Evolutionary conservation across 2,888 invertebrate genomes (phyloP), one percentile per base, ranked within the genome.

Genomic region (Trileptium ribeirensis): DNA sequence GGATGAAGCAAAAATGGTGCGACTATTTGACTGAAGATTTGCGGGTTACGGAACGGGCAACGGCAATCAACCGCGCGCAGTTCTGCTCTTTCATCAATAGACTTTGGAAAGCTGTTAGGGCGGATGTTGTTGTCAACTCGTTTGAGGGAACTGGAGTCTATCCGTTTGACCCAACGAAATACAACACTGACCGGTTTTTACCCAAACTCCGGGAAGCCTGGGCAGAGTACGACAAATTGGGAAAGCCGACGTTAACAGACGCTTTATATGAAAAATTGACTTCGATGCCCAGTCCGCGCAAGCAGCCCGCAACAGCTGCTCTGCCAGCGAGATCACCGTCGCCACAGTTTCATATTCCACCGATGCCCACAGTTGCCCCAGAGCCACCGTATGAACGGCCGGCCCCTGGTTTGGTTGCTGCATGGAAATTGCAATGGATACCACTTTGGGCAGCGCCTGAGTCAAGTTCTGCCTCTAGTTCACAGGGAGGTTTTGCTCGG

Each of bases 111-210:
- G 36, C 24, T 75, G n/a, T 75, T 36, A 34, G 29, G 3, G 33
- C 39, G n/a, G 37, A 75, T 38, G n/a, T 37, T n/a, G 36, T 75
- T n/a, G 29, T 29, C 29, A 38, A 36, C 38, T 36, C 77, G 2
- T 75, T 75, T 38, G 36, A 75, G n/a, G 36, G n/a, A n/a, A 33
- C 33, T 75, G 77, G 77, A 33, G 77, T 75, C 37, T 75, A 38
- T 38, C 77, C 77, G 37, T 24, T 34, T n/a, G 77, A 75, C 37
- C 8, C 36, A 75, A n/a, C 19, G 39, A 75, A 75, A 36, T 75
- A 75, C 39, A n/a, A 36, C 36, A 29, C 24, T 24, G n/a, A 34
- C 36, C 77, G 77, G 2, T 37, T 75, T 39, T 33, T 33, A 36
- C 38, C 38, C 24, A 38, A 75, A 75, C 36, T 75, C 33, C 36